phyloP scores from a whole-genome alignment of 2,113 vertebrate species.

The Epinephelus lanceolatus region DNA sequence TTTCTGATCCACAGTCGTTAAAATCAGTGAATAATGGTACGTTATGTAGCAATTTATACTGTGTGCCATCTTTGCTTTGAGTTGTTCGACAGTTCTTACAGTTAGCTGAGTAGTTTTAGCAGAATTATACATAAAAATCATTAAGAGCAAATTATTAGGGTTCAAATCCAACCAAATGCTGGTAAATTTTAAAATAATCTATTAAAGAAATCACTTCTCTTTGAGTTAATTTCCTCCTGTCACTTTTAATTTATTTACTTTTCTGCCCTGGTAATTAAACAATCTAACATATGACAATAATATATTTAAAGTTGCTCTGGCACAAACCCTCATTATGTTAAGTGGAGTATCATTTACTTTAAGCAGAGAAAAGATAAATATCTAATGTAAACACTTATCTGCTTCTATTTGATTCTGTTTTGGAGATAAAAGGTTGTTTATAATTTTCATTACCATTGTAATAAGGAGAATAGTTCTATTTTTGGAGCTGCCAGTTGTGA shows the following conservation, averaged over 20 bases:
- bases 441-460: slow-evolving; percentile 45
- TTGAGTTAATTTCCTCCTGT: background rate
- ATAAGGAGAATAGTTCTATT: slow-evolving; percentile 58
- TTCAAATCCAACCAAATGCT: background rate
- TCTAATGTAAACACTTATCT: slow-evolving; percentile 25
- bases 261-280: background rate
- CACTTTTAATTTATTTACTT: slow-evolving; percentile 8
- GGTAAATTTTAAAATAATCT: background rate
- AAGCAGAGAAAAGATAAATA: slow-evolving; percentile 13
- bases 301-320: slow-evolving; percentile 26
- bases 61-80: background rate
- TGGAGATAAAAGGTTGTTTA: slow-evolving; percentile 29
- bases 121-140: background rate
- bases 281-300: background rate
- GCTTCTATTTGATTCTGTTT: slow-evolving; percentile 41
- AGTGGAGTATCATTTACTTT: background rate
- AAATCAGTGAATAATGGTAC: background rate
- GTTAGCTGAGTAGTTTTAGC: background rate
- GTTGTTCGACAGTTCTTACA: background rate
- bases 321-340: background rate
- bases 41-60: slow-evolving; percentile 2
- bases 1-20: background rate
- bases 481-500: slow-evolving; percentile 56
- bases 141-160: background rate
- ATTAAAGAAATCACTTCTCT: background rate